Evolutionary conservation across 2,113 vertebrate genomes (phyloP), one percentile per base, ranked within the genome.

Genomic region (Phycodurus eques): DNA sequence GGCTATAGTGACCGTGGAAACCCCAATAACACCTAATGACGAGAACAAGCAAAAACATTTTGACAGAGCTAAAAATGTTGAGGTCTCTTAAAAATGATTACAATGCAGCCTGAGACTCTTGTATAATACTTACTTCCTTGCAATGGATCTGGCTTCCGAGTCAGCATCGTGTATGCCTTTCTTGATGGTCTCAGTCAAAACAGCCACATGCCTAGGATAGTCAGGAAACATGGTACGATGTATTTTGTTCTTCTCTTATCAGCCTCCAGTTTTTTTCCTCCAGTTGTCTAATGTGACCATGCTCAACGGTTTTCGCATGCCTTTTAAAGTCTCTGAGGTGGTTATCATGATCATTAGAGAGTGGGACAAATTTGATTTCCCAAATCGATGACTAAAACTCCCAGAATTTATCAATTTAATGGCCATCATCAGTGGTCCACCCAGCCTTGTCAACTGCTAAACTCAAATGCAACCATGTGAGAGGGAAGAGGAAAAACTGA

Each of bases 151-250:
- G 67, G 96, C 98, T 90, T 99, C 98, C 0, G 97, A 98, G 90
- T 99, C 98, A 0, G 98, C 97, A 51, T 99, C 98, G 0, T 99
- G 96, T 77, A 99, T 96, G 70, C 98, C 98, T 72, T 98, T 99
- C 92, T 94, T 98, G 93, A 99, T 96, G 42, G 98, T 99, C 90
- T 99, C 98, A 0, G 95, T 96, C 87, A 99, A 93, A 77, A 99
- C 95, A 39, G 96, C 94, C 90, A 96, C 95, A 20, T 99, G 96
- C 78, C 98, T 99, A 91, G 90, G 92, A 80, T 78, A 84, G 88
- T 82, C 92, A 75, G 82, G 81, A 76, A 87, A 87, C 71, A 90
- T 90, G 15, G 67, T 71, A 20, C 72, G 49, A 0, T 3, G 39
- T 27, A 6, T 0, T 22, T 5, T 2, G 15, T 22, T 17, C 53